Conservation (phyloP, 2,888 invertebrate genomes). For the Griposia aprilina region DNA sequence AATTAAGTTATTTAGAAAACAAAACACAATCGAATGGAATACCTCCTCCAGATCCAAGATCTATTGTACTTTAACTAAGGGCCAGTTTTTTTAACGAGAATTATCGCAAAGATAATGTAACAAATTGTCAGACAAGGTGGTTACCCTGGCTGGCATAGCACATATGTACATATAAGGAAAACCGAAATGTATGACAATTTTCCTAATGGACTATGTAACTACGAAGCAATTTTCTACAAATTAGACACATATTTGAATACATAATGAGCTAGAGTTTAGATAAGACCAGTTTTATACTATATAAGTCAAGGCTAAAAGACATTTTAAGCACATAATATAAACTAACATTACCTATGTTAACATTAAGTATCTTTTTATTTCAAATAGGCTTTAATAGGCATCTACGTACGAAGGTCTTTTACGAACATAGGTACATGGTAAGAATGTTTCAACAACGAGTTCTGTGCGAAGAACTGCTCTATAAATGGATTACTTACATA, state of each 20-base stretch:
- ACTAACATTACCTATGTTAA: neutral
- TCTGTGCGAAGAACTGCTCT: too few relatives aligned
- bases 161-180: neutral
- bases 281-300: constrained; percentile 18
- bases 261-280: constrained; percentile 3
- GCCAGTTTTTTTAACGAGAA: too few relatives aligned
- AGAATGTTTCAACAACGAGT: neutral
- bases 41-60: neutral
- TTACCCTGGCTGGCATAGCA: neutral
- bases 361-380: neutral
- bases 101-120: too few relatives aligned
- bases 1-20: neutral
- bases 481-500: too few relatives aligned
- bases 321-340: neutral
- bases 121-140: neutral
- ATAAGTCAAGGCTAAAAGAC: constrained; percentile 9
- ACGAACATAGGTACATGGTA: too few relatives aligned
- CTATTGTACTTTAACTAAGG: too few relatives aligned
- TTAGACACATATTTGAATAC: constrained; percentile 14
- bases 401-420: neutral
- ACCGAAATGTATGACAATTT: neutral
- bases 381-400: neutral
- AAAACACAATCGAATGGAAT: neutral
- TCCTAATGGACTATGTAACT: neutral
- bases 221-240: constrained; percentile 26